Evolutionary conservation across 2,113 vertebrate genomes (phyloP).

Genomic region (Rhinolophus ferrumequinum): DNA sequence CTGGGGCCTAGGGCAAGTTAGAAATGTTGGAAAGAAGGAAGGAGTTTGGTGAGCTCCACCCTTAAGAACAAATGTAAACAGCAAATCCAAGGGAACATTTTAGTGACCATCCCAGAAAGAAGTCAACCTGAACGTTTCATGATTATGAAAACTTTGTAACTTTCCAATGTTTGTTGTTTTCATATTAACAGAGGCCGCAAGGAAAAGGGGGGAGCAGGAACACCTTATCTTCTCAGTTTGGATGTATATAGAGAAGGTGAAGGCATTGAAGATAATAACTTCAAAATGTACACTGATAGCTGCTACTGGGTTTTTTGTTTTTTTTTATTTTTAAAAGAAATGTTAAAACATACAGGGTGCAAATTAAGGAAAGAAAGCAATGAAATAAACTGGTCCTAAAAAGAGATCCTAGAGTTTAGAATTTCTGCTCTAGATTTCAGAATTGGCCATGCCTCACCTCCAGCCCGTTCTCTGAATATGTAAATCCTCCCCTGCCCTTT

Average conservation of each 20-base stretch:
- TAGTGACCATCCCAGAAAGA: not conserved
- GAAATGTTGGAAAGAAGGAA: conserved; percentile 11
- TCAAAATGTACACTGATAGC: not conserved
- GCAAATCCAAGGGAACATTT: not conserved
- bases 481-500: not conserved
- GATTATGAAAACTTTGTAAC: not conserved
- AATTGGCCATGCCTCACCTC: not conserved
- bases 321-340: not conserved
- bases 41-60: not conserved
- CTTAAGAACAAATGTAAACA: conserved; percentile 38
- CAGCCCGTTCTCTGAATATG: not conserved
- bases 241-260: not conserved
- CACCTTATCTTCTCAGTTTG: not conserved
- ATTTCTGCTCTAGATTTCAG: not conserved
- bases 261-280: not conserved
- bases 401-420: not conserved
- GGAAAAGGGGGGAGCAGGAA: not conserved
- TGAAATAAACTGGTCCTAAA: not conserved
- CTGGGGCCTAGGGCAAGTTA: not conserved
- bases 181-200: not conserved
- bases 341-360: not conserved
- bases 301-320: not conserved
- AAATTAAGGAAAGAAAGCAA: not conserved
- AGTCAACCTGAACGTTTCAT: not conserved
- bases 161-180: conserved; percentile 9